Percentiles rank a stretch among this genome's conserved stretches.
phyloP scores from a whole-genome alignment of 2,888 invertebrate species.

The Cosmorhoe ocellata region DNA sequence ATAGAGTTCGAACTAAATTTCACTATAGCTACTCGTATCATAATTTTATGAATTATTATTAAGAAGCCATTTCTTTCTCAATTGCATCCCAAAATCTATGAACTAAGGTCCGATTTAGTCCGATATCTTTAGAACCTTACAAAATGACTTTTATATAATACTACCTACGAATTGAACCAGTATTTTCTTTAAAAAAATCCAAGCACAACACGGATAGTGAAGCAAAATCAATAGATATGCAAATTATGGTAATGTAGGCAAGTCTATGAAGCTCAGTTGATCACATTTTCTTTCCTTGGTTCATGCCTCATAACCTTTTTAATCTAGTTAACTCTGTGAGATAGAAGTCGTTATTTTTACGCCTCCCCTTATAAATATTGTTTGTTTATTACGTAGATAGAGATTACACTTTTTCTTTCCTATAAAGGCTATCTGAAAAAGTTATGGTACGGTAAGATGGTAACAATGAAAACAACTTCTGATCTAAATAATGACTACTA shows the following conservation, averaged over 20 bases:
- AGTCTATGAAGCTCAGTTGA: slow-evolving; percentile 46
- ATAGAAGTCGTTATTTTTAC: slow-evolving; percentile 29
- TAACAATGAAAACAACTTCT: background rate
- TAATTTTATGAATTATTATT: too few species aligned
- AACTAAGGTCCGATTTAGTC: too few species aligned
- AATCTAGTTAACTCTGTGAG: slow-evolving; percentile 28
- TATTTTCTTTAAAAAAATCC: too few species aligned
- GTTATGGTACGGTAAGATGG: too few species aligned
- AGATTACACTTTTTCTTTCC: background rate
- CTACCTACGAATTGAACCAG: too few species aligned
- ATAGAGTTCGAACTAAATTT: too few species aligned
- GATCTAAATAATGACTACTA: background rate
- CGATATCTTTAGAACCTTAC: too few species aligned
- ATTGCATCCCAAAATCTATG: too few species aligned
- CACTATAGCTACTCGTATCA: too few species aligned
- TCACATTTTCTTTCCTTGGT: slow-evolving; percentile 42
- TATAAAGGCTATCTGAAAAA: background rate
- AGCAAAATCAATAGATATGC: slow-evolving; percentile 37
- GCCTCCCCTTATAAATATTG: slow-evolving; percentile 2
- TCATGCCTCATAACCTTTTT: slow-evolving; percentile 43
- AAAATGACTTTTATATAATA: too few species aligned
- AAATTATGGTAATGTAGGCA: slow-evolving; percentile 55
- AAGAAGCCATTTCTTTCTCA: too few species aligned
- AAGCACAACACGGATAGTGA: background rate
- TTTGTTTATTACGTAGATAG: background rate